These are phyloP conservation scores for Sorex fumeus DNA, from an alignment of 2,113 vertebrate species.

Conservation along the genomic window DNA sequence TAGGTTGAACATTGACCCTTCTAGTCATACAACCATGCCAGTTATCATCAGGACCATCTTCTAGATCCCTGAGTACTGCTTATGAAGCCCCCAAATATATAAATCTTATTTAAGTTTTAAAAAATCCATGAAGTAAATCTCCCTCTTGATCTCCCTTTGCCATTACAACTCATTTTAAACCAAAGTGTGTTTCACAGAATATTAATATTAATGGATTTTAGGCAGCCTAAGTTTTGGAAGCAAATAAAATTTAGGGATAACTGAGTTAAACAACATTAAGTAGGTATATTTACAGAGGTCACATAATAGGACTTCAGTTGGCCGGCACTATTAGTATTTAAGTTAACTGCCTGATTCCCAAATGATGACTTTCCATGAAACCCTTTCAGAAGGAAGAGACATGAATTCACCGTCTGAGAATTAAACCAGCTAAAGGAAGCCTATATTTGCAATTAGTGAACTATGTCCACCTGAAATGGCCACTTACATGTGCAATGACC, in stretches of 20 bases:
- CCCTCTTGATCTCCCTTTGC: conserved; percentile 24
- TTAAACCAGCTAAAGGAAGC: conserved; percentile 1
- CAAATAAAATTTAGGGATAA: conserved; percentile 62
- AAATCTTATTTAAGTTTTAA: not conserved
- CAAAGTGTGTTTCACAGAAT: conserved; percentile 51
- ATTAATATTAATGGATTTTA: conserved; percentile 68
- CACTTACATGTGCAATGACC: not conserved
- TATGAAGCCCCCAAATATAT: too few species aligned
- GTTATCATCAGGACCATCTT: too few species aligned
- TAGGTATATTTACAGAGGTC: conserved; percentile 33
- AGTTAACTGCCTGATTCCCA: not conserved
- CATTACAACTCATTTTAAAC: conserved; percentile 71
- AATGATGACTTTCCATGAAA: not conserved
- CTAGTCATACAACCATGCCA: too few species aligned
- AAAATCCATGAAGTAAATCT: conserved; percentile 19
- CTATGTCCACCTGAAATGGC: not conserved
- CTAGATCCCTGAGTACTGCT: too few species aligned
- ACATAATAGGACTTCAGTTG: not conserved
- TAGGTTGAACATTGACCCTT: too few species aligned
- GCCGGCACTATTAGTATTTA: not conserved
- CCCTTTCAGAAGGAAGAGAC: not conserved
- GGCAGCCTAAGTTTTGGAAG: conserved; percentile 53
- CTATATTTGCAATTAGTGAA: not conserved
- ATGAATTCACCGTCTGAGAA: not conserved
- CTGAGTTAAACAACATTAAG: conserved; percentile 44